phyloP scores from a whole-genome alignment of 2,888 invertebrate genomes.

The Drepana falcataria region DNA sequence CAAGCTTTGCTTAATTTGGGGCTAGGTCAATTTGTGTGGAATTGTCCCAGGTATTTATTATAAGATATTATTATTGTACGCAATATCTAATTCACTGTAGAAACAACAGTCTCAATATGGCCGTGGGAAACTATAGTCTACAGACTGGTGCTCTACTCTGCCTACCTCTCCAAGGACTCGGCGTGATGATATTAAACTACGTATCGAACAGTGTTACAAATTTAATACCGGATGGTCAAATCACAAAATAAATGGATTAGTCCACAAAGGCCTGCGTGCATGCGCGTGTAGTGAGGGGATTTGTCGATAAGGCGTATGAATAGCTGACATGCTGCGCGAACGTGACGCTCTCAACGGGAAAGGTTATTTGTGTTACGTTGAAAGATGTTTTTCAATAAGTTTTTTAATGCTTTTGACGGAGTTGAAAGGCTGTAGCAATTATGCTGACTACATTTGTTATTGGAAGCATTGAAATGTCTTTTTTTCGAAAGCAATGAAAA shows the following conservation, averaged over 20 bases:
- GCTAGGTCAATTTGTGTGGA: no score
- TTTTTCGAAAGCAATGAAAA: not conserved
- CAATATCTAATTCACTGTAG: no score
- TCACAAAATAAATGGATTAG: conserved; percentile 6
- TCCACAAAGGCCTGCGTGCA: conserved; percentile 3
- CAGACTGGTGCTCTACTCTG: no score
- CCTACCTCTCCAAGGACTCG: no score
- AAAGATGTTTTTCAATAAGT: not conserved
- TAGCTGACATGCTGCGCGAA: not conserved
- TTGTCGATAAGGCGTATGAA: conserved; percentile 18
- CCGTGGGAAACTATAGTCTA: no score
- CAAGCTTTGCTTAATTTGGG: no score
- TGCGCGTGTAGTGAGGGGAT: conserved; percentile 21
- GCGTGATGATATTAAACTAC: not conserved
- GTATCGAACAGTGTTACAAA: not conserved
- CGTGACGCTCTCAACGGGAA: not conserved
- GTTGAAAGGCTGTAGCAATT: not conserved
- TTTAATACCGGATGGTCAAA: conserved; percentile 1
- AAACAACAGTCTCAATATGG: no score
- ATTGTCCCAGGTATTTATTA: no score
- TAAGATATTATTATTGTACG: no score
- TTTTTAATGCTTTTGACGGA: not conserved
- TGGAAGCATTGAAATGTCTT: not conserved
- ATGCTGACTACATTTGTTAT: not conserved
- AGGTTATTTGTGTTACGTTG: not conserved